phyloP scores from a whole-genome alignment of 2,113 vertebrate species.

The Cryptomyrus ogoouensis region DNA sequence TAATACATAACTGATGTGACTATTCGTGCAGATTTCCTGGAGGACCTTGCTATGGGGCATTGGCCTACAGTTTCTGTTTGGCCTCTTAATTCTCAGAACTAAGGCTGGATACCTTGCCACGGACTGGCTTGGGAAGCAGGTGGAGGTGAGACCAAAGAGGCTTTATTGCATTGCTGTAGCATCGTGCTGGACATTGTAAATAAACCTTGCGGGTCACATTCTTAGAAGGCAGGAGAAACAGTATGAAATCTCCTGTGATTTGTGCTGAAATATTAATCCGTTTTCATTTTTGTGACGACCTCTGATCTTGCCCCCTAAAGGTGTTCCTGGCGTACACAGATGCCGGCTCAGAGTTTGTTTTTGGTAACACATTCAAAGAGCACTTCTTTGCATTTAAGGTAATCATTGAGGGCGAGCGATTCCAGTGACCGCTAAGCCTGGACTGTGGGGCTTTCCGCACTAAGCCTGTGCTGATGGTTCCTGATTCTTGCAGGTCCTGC shows the following conservation, averaged over 20 bases:
- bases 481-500: slow-evolving; percentile 64
- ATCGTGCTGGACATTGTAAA: background rate
- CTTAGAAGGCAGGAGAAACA: background rate
- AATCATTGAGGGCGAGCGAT: slow-evolving; percentile 18
- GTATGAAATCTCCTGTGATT: background rate
- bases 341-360: slow-evolving; percentile 70
- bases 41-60: slow-evolving; percentile 67
- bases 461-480: slow-evolving; percentile 14
- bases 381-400: slow-evolving; percentile 83
- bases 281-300: background rate
- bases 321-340: slow-evolving; percentile 66
- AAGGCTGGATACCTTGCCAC: slow-evolving; percentile 60
- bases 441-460: background rate
- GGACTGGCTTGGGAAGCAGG: slow-evolving; percentile 68
- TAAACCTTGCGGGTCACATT: background rate
- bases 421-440: background rate
- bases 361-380: slow-evolving; percentile 66
- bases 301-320: slow-evolving; percentile 32
- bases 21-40: slow-evolving; percentile 52
- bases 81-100: slow-evolving; percentile 71
- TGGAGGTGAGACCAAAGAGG: slow-evolving; percentile 56
- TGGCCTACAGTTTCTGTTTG: slow-evolving; percentile 73
- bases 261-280: background rate
- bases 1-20: background rate
- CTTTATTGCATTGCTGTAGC: background rate